These are phyloP conservation scores for Spheniscus humboldti DNA, from an alignment of 2,797 vertebrate species.

Conservation along the genomic window DNA sequence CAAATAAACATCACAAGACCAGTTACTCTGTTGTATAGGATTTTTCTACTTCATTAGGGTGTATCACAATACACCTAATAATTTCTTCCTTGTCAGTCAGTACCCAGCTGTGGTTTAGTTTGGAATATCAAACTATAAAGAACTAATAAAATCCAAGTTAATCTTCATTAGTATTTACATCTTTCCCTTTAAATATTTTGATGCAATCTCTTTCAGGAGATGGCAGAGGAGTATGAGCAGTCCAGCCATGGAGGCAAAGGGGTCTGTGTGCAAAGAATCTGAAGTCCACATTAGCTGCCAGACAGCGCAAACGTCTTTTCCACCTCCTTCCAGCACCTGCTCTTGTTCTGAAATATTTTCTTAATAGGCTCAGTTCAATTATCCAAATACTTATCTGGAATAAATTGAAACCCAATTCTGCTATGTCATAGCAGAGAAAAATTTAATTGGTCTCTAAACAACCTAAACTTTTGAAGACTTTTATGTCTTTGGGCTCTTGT, in stretches of 20 bases:
- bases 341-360: not conserved
- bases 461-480: not conserved
- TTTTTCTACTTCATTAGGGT: not conserved
- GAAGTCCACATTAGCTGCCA: not conserved
- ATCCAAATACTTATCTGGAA: not conserved
- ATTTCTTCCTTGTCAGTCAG: not conserved
- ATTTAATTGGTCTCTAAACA: not conserved
- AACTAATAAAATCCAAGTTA: not conserved
- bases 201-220: not conserved
- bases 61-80: not conserved
- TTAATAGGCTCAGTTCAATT: not conserved
- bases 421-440: not conserved
- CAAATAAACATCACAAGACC: not conserved
- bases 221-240: not conserved
- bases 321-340: not conserved
- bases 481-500: not conserved
- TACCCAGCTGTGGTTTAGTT: not conserved
- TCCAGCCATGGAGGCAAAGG: not conserved
- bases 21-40: not conserved
- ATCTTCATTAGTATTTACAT: not conserved
- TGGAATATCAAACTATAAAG: not conserved
- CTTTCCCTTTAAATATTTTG: not conserved
- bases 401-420: not conserved
- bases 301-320: not conserved
- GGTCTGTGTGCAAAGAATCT: not conserved